Evolutionary conservation across 2,797 vertebrate genomes (phyloP), one percentile per base, ranked within the genome.

Genomic region (Lepus oiostolus): DNA sequence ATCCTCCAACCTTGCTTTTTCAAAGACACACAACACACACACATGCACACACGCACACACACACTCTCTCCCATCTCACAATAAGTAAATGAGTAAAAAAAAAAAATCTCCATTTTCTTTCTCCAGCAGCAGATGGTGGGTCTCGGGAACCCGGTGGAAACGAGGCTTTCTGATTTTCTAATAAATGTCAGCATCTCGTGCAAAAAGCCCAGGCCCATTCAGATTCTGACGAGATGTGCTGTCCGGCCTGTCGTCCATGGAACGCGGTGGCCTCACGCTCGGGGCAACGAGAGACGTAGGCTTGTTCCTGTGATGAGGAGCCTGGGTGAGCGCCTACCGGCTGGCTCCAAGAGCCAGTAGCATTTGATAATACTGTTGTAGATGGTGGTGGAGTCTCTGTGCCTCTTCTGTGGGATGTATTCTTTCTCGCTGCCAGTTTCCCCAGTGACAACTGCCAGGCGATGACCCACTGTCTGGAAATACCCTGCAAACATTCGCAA

Each of bases 101-200:
- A 35, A 80, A 92, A 62, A 74, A 32, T 19, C 86, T 85, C 93
- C 85, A 85, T 93, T 95, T 96, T 96, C 92, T 96, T 95, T 96
- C 87, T 96, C 94, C 83, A 68, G 88, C 58, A 83, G 96, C 97
- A 97, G 97, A 97, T 97, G 97, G 97, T 93, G 83, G 84, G 91
- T 96, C 94, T 91, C 85, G 85, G 97, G 93, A 96, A 97, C 94
- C 95, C 82, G 74, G 96, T 97, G 77, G 86, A 97, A 97, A 97
- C 96, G 94, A 96, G 95, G 96, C 97, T 96, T 97, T 97, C 96
- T 96, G 95, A 95, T 97, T 95, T 97, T 96, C 97, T 96, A 96
- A 97, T 97, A 97, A 97, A 96, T 96, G 95, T 97, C 81, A 85
- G 88, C 95, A 96, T 95, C 96, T 94, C 90, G 72, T 95, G 96